A percentile compares a stretch with the other conserved stretches of the same genome.
phyloP scores from a whole-genome alignment of 2,797 vertebrate genomes.

The Sandelia bainsii region DNA sequence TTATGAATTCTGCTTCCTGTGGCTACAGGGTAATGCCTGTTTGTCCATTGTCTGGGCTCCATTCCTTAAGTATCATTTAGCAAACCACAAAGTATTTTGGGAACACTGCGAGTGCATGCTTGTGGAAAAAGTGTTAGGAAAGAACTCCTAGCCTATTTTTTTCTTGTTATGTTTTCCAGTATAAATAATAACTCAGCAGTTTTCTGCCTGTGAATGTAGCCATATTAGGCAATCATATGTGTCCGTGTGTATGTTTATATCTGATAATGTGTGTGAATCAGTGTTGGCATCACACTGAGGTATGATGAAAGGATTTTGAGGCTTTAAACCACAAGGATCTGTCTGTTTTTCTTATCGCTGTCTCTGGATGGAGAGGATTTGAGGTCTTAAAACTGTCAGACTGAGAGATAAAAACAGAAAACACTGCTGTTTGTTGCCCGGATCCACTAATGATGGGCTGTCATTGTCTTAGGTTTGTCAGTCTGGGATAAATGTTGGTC shows the following conservation, averaged over 20 bases:
- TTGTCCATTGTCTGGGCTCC: slow-evolving; percentile 39
- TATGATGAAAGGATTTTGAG: slow-evolving; percentile 49
- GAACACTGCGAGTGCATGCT: slow-evolving; percentile 33
- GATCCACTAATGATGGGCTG: slow-evolving; percentile 50
- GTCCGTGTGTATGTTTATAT: slow-evolving; percentile 24
- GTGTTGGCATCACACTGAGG: slow-evolving; percentile 18
- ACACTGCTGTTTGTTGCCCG: slow-evolving; percentile 30
- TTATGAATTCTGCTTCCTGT: slow-evolving; percentile 24
- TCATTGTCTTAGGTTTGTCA: neutral
- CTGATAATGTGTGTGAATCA: slow-evolving; percentile 39
- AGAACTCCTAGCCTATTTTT: slow-evolving; percentile 24
- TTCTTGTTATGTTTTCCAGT: slow-evolving; percentile 47
- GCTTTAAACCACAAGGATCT: slow-evolving; percentile 39
- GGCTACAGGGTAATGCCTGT: slow-evolving; percentile 7
- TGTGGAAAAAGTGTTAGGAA: slow-evolving; percentile 50
- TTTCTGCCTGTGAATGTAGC: slow-evolving; percentile 24
- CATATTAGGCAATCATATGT: slow-evolving; percentile 22
- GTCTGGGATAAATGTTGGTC: slow-evolving; percentile 19
- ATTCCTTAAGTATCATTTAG: slow-evolving; percentile 54
- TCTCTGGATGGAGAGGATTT: slow-evolving; percentile 41
- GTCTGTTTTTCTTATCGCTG: slow-evolving; percentile 29
- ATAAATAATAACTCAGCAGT: slow-evolving; percentile 32
- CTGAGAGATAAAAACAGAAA: slow-evolving; percentile 34
- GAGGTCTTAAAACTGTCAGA: slow-evolving; percentile 18
- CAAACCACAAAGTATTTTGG: slow-evolving; percentile 59